phyloP scores from a whole-genome alignment of 2,113 vertebrate genomes.

The Tylochromis polylepis region DNA sequence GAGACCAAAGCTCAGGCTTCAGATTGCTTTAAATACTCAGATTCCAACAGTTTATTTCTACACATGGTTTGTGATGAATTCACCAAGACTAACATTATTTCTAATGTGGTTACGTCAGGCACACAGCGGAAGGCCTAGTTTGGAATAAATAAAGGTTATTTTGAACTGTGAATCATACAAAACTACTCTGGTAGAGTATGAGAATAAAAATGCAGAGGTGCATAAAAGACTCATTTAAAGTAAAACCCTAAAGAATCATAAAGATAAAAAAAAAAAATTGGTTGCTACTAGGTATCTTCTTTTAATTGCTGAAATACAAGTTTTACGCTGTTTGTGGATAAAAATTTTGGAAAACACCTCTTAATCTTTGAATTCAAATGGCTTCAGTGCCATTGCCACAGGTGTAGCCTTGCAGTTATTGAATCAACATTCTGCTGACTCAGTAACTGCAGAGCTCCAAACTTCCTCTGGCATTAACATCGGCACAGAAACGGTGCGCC shows the following conservation, averaged over 20 bases:
- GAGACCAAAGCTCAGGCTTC: not conserved
- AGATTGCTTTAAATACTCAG: not conserved
- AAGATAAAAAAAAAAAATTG: not conserved
- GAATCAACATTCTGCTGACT: not conserved
- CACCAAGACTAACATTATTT: not conserved
- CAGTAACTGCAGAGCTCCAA: not conserved
- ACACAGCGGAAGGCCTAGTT: not conserved
- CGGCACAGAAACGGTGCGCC: not conserved
- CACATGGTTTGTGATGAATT: not conserved
- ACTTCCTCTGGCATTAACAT: not conserved
- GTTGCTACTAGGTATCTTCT: not conserved
- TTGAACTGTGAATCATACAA: not conserved
- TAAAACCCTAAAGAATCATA: not conserved
- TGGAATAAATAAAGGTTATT: not conserved
- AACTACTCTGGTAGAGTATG: not conserved
- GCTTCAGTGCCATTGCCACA: not conserved
- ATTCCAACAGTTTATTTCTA: not conserved
- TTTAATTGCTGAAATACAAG: not conserved
- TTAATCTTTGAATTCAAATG: not conserved
- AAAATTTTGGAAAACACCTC: not conserved
- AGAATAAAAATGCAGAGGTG: not conserved
- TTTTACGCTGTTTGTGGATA: not conserved
- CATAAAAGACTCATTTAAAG: not conserved
- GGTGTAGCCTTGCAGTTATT: not conserved
- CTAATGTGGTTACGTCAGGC: not conserved